Conservation (phyloP, 2,113 vertebrate species). For the Phalacrocorax pelagicus region DNA sequence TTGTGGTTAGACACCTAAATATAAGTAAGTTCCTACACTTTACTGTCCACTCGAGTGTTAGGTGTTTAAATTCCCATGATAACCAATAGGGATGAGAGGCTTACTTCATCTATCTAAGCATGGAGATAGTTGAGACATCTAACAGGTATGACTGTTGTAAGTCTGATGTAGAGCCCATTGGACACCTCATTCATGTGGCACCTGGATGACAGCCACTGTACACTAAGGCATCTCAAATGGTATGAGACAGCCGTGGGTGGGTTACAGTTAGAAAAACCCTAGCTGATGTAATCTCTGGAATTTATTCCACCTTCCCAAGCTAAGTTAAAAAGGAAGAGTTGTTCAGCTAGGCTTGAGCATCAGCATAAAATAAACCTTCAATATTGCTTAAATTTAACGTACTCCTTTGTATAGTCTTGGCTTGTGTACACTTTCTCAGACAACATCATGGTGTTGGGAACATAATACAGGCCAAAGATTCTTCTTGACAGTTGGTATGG, state of each 20-base stretch:
- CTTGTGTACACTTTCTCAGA: background rate
- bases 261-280: background rate
- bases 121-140: background rate
- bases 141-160: background rate
- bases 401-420: fast-evolving
- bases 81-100: background rate
- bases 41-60: background rate
- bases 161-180: background rate
- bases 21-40: background rate
- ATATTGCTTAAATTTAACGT: background rate
- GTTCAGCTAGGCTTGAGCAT: background rate
- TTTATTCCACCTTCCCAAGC: background rate
- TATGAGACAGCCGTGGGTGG: background rate
- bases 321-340: background rate
- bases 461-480: background rate
- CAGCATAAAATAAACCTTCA: background rate
- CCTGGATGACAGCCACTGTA: background rate
- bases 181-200: background rate
- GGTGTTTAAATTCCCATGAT: background rate
- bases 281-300: background rate
- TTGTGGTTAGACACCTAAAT: background rate
- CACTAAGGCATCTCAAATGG: background rate
- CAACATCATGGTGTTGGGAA: background rate
- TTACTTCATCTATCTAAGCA: background rate
- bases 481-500: background rate